Evolutionary conservation across 2,797 vertebrate species (phyloP).

Genomic region (Sandelia bainsii): DNA sequence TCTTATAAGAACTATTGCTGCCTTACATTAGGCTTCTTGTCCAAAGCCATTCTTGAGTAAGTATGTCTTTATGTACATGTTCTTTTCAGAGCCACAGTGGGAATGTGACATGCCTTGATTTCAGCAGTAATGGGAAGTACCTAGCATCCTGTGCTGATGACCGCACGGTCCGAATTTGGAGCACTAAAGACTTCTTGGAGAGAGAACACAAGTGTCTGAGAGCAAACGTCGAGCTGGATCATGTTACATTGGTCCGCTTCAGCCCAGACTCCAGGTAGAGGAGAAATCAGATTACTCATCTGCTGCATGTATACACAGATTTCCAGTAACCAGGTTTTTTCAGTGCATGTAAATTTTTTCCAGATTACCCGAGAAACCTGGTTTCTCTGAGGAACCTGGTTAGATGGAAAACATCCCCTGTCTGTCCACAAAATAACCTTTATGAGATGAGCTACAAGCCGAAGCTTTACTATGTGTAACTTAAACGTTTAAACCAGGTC

Average conservation of each 20-base stretch:
- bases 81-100: conserved; percentile 89
- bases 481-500: not conserved
- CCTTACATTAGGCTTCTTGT: not conserved
- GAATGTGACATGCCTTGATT: conserved; percentile 91
- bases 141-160: conserved; percentile 93
- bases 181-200: conserved; percentile 92
- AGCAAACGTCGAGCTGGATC: conserved; percentile 92
- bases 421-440: not conserved
- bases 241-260: conserved; percentile 91
- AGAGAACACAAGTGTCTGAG: conserved; percentile 92
- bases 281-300: too few species aligned
- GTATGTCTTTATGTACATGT: not conserved
- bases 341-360: too few species aligned
- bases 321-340: conserved; percentile 47
- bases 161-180: conserved; percentile 94
- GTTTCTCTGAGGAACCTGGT: too few species aligned
- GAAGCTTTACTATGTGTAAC: not conserved
- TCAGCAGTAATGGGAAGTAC: conserved; percentile 96
- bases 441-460: not conserved
- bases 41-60: not conserved
- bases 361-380: too few species aligned
- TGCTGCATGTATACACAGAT: too few species aligned
- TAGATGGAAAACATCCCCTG: too few species aligned
- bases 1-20: not conserved
- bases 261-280: conserved; percentile 91